Conservation (phyloP, 2,113 vertebrate genomes). For the Isurus oxyrinchus region DNA sequence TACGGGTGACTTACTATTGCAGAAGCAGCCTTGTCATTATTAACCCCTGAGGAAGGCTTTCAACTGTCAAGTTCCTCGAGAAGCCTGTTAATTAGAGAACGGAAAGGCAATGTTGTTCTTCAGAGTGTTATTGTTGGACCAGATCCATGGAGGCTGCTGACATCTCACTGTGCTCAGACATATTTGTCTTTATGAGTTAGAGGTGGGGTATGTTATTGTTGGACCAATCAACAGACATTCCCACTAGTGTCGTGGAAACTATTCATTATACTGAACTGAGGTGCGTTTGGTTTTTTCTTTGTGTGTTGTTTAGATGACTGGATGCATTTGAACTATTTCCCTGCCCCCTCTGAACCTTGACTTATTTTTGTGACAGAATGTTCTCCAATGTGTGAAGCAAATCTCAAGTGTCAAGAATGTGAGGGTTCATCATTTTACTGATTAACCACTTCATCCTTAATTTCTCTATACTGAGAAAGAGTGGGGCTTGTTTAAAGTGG, state of each 20-base stretch:
- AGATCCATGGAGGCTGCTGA: background rate
- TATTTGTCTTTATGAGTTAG: background rate
- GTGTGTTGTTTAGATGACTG: background rate
- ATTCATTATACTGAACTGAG: background rate
- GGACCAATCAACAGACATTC: background rate
- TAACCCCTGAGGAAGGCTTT: background rate
- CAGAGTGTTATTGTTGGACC: background rate
- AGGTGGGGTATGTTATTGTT: constrained; percentile 27
- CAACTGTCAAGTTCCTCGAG: background rate
- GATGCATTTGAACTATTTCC: background rate
- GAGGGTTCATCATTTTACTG: background rate
- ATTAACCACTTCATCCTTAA: background rate
- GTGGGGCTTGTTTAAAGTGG: background rate
- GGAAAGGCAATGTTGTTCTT: background rate
- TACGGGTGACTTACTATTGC: background rate
- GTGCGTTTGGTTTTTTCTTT: background rate
- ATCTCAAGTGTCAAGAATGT: background rate
- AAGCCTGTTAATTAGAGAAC: background rate
- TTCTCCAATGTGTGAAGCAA: background rate
- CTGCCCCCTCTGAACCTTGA: background rate
- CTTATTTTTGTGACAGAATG: background rate
- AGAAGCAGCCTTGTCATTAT: background rate
- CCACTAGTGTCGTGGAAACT: background rate
- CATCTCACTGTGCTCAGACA: background rate
- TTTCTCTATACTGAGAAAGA: background rate